phyloP scores from a whole-genome alignment of 2,113 vertebrate genomes.

The Ctenodactylus gundi region DNA sequence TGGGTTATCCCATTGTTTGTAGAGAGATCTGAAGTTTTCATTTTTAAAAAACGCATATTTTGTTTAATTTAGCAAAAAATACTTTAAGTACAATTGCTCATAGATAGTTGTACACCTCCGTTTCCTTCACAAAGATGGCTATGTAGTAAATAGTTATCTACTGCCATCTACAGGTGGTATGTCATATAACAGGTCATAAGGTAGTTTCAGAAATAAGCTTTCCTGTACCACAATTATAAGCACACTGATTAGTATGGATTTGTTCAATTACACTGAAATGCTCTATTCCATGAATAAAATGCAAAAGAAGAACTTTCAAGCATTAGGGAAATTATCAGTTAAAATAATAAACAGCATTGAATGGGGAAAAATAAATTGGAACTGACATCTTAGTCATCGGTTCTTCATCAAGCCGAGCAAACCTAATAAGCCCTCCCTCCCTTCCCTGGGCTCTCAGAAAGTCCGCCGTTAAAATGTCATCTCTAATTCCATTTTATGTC shows the following conservation, averaged over 20 bases:
- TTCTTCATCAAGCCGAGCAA: conserved; percentile 72
- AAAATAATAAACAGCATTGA: conserved; percentile 70
- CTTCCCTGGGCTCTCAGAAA: conserved; percentile 65
- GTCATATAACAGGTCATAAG: conserved; percentile 39
- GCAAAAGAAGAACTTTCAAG: conserved; percentile 58
- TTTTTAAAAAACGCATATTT: conserved; percentile 60
- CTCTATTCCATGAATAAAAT: conserved; percentile 53
- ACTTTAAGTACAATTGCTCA: conserved; percentile 61
- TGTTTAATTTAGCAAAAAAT: conserved; percentile 66
- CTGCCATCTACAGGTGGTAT: conserved; percentile 85
- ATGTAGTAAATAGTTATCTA: conserved; percentile 75
- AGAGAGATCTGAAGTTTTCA: conserved; percentile 60
- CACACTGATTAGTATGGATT: conserved; percentile 68
- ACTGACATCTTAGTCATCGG: conserved; percentile 48
- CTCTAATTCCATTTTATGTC: conserved; percentile 58
- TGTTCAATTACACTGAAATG: conserved; percentile 61
- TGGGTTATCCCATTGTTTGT: conserved; percentile 48
- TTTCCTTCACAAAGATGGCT: background rate
- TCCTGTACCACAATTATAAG: conserved; percentile 28
- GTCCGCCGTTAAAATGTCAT: conserved; percentile 66
- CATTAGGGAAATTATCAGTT: conserved; percentile 64
- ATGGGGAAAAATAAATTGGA: conserved; percentile 69
- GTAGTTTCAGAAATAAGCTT: conserved; percentile 32
- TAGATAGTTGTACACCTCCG: conserved; percentile 70
- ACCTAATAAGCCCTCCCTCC: conserved; percentile 71